Conservation (phyloP, 2,888 invertebrate species). For the Hesperia comma region DNA sequence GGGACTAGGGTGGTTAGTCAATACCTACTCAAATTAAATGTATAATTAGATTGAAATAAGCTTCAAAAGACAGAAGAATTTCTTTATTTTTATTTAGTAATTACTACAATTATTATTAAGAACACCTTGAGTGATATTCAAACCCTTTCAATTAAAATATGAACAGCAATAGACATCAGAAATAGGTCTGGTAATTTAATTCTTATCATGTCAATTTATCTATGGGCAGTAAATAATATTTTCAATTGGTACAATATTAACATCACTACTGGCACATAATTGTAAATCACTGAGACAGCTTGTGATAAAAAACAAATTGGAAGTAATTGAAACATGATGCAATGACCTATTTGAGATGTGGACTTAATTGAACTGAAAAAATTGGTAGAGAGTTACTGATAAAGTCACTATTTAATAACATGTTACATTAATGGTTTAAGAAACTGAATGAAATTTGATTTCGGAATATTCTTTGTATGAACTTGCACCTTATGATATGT, state of each 20-base stretch:
- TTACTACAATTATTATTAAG: too few species aligned
- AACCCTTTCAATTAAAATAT: neutral
- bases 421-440: too few species aligned
- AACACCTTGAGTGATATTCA: neutral
- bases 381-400: neutral
- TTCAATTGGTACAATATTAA: slow-evolving; percentile 13
- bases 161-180: neutral
- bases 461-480: too few species aligned
- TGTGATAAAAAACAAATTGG: slow-evolving; percentile 33
- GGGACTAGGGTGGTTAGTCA: too few species aligned
- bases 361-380: slow-evolving; percentile 5
- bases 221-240: slow-evolving; percentile 8
- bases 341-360: slow-evolving; percentile 21
- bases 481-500: too few species aligned
- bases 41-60: too few species aligned
- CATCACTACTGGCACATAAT: slow-evolving; percentile 11
- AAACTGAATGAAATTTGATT: too few species aligned
- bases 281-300: slow-evolving; percentile 19
- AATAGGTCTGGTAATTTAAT: slow-evolving; percentile 6
- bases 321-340: slow-evolving; percentile 29
- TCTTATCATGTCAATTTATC: slow-evolving; percentile 11
- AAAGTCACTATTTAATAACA: too few species aligned
- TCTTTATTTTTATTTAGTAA: too few species aligned
- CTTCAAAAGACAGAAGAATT: too few species aligned
- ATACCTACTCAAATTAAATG: too few species aligned